phyloP scores from a whole-genome alignment of 2,797 vertebrate genomes.

The Pitangus sulphuratus region DNA sequence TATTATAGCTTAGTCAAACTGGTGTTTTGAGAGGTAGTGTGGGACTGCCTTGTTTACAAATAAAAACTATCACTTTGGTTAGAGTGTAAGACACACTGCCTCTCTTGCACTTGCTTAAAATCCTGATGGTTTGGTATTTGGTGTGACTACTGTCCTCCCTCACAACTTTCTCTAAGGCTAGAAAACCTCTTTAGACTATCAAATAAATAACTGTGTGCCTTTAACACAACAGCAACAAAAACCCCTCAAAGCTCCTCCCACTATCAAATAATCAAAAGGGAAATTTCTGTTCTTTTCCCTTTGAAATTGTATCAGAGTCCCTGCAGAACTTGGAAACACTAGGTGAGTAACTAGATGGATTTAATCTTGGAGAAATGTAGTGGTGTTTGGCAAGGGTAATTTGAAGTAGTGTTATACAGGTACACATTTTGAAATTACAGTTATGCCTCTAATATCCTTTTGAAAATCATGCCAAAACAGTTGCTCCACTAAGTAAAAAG shows the following conservation, averaged over 20 bases:
- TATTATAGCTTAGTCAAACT: neutral
- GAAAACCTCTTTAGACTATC: neutral
- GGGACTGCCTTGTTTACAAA: neutral
- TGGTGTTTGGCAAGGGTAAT: neutral
- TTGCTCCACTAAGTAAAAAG: neutral
- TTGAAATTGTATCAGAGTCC: neutral
- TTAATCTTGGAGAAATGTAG: neutral
- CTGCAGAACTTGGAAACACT: neutral
- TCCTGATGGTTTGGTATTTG: neutral
- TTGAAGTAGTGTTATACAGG: neutral
- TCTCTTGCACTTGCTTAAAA: neutral
- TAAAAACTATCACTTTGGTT: neutral
- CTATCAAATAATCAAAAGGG: neutral
- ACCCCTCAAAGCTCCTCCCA: no score
- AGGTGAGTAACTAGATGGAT: neutral
- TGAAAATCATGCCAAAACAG: neutral
- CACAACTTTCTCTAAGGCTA: neutral
- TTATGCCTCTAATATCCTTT: neutral
- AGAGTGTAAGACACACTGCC: neutral
- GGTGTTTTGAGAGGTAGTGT: neutral
- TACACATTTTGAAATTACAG: neutral
- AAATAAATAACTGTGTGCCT: neutral
- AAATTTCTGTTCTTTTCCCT: neutral
- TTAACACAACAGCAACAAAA: neutral
- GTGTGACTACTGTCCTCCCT: neutral